Evolutionary conservation across 2,113 vertebrate genomes (phyloP), one percentile per base, ranked within the genome.

Genomic region (Canis aureus): DNA sequence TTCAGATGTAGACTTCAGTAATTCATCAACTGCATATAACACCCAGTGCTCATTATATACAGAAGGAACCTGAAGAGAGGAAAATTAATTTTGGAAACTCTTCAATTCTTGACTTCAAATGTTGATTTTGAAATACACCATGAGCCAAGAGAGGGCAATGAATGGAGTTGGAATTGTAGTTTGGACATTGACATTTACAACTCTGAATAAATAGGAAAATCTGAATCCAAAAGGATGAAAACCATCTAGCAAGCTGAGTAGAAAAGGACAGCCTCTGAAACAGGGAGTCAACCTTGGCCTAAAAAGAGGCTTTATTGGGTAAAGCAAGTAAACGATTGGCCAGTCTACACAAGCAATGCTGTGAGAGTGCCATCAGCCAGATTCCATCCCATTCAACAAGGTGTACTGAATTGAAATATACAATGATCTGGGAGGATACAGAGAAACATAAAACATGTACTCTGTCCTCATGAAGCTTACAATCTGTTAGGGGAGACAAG

Each of bases 151-250:
- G 32, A 85, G 43, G 82, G 27, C 29, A 79, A 51, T 62, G 43
- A 90, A 71, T 81, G 62, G 43, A 59, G 5, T 10, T 73, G 62
- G n/a, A 73, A 9, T 91, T 90, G 22, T 78, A 64, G 8, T 27
- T 78, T 91, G 11, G 74, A 60, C 13, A 5, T 27, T 93, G 91
- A 91, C 64, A 83, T 73, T 51, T 66, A 84, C 35, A 51, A 53
- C 25, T 86, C 86, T 83, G 69, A 64, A 64, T 35, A 94, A 10
- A 91, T 12, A 55, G 69, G 76, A 66, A 91, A 94, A 83, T 83
- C 62, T 88, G 55, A 95, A 93, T 59, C 67, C 76, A 53, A 86
- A 89, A 96, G 80, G 10, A 85, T 51, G 38, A 82, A 93, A 89
- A 79, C 4, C 66, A 87, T 86, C 9, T 82, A 19, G 27, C 57